Percentiles rank a stretch among this genome's conserved stretches.
phyloP scores from a whole-genome alignment of 2,888 invertebrate genomes.

The Cataglyphis livida region DNA sequence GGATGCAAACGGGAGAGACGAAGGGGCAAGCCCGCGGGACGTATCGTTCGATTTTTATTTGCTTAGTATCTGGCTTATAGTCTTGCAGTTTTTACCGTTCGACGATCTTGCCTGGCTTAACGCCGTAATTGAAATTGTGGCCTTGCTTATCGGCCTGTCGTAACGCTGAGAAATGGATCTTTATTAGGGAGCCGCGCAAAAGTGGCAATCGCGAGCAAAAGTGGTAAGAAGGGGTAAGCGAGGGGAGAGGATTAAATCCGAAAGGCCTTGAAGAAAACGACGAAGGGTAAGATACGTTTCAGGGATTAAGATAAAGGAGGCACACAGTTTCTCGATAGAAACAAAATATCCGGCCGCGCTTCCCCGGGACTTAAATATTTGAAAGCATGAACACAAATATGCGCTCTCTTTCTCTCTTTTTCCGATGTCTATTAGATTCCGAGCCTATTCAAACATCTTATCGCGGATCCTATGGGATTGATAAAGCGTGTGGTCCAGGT shows the following conservation, averaged over 20 bases:
- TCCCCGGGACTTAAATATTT: slow-evolving; percentile 26
- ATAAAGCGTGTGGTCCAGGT: neutral
- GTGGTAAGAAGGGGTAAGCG: slow-evolving; percentile 33
- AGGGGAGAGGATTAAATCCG: slow-evolving; percentile 41
- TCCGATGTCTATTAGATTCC: neutral
- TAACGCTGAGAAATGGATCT: slow-evolving; percentile 78
- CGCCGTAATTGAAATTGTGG: slow-evolving; percentile 79
- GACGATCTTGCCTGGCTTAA: slow-evolving; percentile 73
- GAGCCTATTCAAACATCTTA: slow-evolving; percentile 6
- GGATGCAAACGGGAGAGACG: slow-evolving; percentile 18
- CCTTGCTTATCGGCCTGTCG: slow-evolving; percentile 78
- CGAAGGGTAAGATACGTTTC: slow-evolving; percentile 53
- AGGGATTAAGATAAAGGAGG: slow-evolving; percentile 47
- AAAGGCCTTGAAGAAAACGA: slow-evolving; percentile 25
- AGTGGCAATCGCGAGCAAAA: slow-evolving; percentile 59
- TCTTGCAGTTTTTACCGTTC: slow-evolving; percentile 77
- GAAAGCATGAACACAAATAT: slow-evolving; percentile 34
- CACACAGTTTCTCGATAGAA: slow-evolving; percentile 54
- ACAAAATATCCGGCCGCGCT: slow-evolving; percentile 66
- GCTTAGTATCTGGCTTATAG: slow-evolving; percentile 77
- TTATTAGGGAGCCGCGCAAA: slow-evolving; percentile 74
- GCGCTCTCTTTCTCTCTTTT: slow-evolving; percentile 16
- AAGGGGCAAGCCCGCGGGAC: slow-evolving; percentile 70
- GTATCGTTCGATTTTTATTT: slow-evolving; percentile 78
- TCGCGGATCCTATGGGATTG: neutral